Base-by-base conservation (phyloP, 1,140 invertebrate species). In the Cardiocondyla obscurior region DNA sequence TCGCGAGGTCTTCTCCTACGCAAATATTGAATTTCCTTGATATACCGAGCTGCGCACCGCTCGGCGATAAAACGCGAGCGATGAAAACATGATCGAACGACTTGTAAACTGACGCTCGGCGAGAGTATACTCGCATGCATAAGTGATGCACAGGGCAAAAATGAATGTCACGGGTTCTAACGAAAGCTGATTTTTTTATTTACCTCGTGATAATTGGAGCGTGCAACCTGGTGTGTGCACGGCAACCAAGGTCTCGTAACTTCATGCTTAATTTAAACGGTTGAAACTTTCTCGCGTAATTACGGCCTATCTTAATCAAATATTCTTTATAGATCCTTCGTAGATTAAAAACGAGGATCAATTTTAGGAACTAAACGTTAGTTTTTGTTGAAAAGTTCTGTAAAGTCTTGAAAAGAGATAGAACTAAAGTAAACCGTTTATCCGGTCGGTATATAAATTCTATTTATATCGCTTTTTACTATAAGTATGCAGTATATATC, bases 11-110 rank as follows among this genome's bases (percentile, higher is more conserved):
- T 89, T n/a, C 83, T 86, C 82, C 58, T 69, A 39, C 70, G 53
- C 70, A 88, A 89, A 89, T 88, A 89, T 86, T 86, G 81, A 85
- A 74, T 73, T 77, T 88, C n/a, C 57, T 74, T 65, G 81, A 72
- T 74, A 72, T 74, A 83, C 67, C 58, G 22, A 30, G 28, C 67
- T 46, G 58, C 49, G 28, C 58, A 70, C 53, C 82, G 72, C 62
- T 65, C 74, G 81, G 44, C 51, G 65, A 60, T 70, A 65, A 84
- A 67, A 64, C 58, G 64, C 74, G 53, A 64, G 57, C 67, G 82
- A 83, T 77, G 73, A 69, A 69, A 85, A 84, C 82, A 84, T 85
- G 76, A 85, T 81, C 46, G 74, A 79, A 30, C 62, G 62, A 42
- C 62, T 67, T 79, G 74, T 69, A 79, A 79, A 79, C 25, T 55